Evolutionary conservation across 2,888 invertebrate species (phyloP).

Genomic region (Disparrhopalites patrizii): DNA sequence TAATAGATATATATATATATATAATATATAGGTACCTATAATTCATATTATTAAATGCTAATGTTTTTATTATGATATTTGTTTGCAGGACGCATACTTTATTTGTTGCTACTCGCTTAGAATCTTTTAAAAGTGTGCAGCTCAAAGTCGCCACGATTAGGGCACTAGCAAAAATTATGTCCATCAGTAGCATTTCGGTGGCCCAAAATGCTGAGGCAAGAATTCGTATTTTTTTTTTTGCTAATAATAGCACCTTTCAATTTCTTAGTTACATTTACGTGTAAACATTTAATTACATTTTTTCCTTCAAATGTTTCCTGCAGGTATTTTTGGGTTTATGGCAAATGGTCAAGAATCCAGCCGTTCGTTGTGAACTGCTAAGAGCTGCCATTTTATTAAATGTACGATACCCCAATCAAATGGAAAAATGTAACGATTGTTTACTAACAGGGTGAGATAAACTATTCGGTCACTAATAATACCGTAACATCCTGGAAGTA

Average conservation of each 20-base stretch:
- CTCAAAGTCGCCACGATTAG: slow-evolving; percentile 40
- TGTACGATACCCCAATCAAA: slow-evolving; percentile 45
- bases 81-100: slow-evolving; percentile 35
- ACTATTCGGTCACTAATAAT: too few relatives aligned
- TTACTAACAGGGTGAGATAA: slow-evolving; percentile 34
- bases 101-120: slow-evolving; percentile 32
- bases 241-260: not conserved
- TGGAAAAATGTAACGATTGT: slow-evolving; percentile 42
- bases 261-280: not conserved
- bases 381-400: slow-evolving; percentile 37
- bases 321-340: slow-evolving; percentile 37
- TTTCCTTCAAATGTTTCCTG: not conserved
- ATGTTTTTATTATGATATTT: not conserved
- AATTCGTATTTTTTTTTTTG: not conserved
- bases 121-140: slow-evolving; percentile 30
- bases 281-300: not conserved
- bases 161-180: slow-evolving; percentile 42
- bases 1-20: too few relatives aligned
- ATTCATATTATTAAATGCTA: not conserved
- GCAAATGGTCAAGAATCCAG: slow-evolving; percentile 29
- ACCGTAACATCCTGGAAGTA: too few relatives aligned
- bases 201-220: slow-evolving; percentile 32
- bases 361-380: slow-evolving; percentile 42
- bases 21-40: not conserved
- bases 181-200: slow-evolving; percentile 37